These are phyloP conservation scores for Buphagus erythrorhynchus DNA, from an alignment of 2,797 vertebrate species.

Conservation along the genomic window DNA sequence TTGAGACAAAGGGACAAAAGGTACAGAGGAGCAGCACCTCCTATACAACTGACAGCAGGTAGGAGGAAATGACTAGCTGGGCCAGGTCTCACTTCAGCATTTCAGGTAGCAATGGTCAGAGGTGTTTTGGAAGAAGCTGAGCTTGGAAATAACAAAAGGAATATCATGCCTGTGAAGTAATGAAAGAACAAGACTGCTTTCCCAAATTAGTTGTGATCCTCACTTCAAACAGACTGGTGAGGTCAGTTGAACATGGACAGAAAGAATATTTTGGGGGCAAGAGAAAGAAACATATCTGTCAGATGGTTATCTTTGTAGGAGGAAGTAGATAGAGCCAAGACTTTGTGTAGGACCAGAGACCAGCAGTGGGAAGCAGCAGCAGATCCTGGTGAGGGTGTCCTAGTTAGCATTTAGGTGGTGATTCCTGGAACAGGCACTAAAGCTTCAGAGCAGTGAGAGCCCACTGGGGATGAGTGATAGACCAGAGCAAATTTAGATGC, in stretches of 20 bases:
- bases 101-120: background rate
- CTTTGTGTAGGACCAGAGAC: background rate
- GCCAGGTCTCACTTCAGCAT: background rate
- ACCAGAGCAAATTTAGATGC: background rate
- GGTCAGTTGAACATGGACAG: background rate
- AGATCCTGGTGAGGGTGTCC: background rate
- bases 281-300: background rate
- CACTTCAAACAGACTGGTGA: background rate
- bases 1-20: background rate
- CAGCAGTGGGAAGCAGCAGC: background rate
- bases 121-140: background rate
- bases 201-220: background rate
- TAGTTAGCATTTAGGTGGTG: background rate
- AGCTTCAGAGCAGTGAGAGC: background rate
- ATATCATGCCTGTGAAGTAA: background rate
- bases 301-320: background rate
- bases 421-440: background rate
- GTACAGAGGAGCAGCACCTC: background rate
- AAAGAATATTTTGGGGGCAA: background rate
- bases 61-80: background rate
- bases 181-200: background rate
- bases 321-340: background rate
- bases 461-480: background rate
- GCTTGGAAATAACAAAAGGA: background rate
- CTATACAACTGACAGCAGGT: background rate